Conservation (phyloP, 2,113 vertebrate species). For the Phalacrocorax brasilianus region DNA sequence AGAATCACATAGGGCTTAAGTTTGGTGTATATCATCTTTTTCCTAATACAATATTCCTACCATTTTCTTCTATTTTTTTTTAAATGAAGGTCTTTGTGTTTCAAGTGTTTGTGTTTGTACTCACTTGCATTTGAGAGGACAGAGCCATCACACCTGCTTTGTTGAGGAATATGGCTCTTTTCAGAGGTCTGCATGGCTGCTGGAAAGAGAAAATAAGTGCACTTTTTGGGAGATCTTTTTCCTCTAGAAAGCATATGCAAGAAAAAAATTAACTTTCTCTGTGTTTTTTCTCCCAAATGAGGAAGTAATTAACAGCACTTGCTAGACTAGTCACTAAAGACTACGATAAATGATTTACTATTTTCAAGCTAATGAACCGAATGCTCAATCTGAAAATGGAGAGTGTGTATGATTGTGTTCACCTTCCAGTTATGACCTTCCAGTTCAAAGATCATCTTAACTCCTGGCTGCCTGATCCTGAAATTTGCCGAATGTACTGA, state of each 20-base stretch:
- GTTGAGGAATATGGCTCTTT: background rate
- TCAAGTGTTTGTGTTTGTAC: background rate
- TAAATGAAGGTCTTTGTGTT: background rate
- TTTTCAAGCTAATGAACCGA: conserved; percentile 28
- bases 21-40: background rate
- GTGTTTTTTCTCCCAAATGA: conserved; percentile 16
- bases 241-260: background rate
- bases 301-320: conserved; percentile 43
- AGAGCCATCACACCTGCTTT: background rate
- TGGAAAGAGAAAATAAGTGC: background rate
- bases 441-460: conserved; percentile 2
- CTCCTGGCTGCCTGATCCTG: background rate
- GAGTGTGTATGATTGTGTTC: background rate
- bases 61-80: background rate
- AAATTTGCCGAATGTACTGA: background rate
- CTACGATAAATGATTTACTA: background rate
- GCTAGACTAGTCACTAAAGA: background rate
- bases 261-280: background rate
- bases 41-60: background rate
- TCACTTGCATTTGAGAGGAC: background rate
- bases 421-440: background rate
- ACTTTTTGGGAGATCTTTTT: background rate
- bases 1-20: background rate
- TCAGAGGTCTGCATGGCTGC: background rate
- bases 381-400: background rate